These are phyloP conservation scores for Chloroceryle amazona DNA, from an alignment of 2,797 vertebrate genomes.

Conservation along the genomic window DNA sequence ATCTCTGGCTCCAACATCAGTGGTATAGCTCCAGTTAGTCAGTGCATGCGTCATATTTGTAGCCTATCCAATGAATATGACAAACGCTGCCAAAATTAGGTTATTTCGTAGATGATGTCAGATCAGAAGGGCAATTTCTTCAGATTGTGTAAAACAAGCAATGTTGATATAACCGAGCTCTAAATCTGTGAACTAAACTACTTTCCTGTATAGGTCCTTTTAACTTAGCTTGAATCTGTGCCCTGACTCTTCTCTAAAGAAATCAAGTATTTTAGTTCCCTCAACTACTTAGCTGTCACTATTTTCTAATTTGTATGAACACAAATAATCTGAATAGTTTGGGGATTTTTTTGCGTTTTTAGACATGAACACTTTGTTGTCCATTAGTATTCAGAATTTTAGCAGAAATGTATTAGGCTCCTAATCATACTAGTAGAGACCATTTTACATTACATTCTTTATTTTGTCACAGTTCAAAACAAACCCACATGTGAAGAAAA, in stretches of 20 bases:
- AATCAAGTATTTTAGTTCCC: not conserved
- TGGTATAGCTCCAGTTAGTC: not conserved
- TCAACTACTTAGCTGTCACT: not conserved
- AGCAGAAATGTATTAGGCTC: slow-evolving; percentile 54
- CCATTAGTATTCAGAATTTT: slow-evolving; percentile 6
- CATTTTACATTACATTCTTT: slow-evolving; percentile 78
- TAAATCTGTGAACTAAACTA: not conserved
- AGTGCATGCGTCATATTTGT: not conserved
- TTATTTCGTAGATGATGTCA: not conserved
- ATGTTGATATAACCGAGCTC: not conserved
- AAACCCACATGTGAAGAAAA: slow-evolving; percentile 90
- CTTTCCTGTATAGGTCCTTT: not conserved
- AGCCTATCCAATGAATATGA: not conserved
- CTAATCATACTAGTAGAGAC: slow-evolving; percentile 69
- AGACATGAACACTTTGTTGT: not conserved
- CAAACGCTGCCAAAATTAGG: not conserved
- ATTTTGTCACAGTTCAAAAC: slow-evolving; percentile 86
- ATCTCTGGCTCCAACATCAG: not conserved
- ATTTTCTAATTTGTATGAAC: not conserved
- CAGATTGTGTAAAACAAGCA: not conserved
- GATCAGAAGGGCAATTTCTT: not conserved
- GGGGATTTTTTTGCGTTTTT: not conserved
- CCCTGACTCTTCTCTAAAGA: not conserved
- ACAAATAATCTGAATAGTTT: not conserved
- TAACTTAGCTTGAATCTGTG: not conserved